Evolutionary conservation across 2,113 vertebrate species (phyloP), one percentile per base, ranked within the genome.

Genomic region (Sarotherodon lohbergeri): DNA sequence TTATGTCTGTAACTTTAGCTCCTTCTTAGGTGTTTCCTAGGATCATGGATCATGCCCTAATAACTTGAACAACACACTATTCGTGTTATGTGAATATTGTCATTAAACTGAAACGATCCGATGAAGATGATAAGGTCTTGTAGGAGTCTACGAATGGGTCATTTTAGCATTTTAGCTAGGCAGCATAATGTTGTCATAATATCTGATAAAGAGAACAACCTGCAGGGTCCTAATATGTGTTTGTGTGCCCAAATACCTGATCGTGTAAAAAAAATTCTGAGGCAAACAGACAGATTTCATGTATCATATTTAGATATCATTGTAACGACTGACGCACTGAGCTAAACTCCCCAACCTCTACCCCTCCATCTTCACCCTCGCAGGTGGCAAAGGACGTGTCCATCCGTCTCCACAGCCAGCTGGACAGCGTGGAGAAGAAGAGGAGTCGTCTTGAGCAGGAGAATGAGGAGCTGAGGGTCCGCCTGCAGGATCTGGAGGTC

Each of bases 321-420:
- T 76, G 24, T 27, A 0, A 16, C 16, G 0, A 66, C 61, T 66
- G 34, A 24, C 0, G 4, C 36, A 14, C 34, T 16, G 4, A 52
- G 10, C 50, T 76, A 32, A 91, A 52, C 22, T 78, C 19, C 2
- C 1, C 48, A 61, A n/a, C 34, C n/a, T 71, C 17, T 39, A 9
- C 61, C 17, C 63, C 1, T 19, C 81, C 80, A 4, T 57, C 7
- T 59, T 24, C 43, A 10, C 13, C 24, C 41, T 80, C 76, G 34
- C 93, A 99, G 98, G 98, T 99, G 95, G 98, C 98, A 17, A 99
- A 99, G 91, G 99, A 99, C 2, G 98, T 99, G 55, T 99, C 99
- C 1, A 97, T 98, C 90, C 96, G 99, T 80, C 97, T 99, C 83
- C 99, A 99, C 95, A 97, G 97, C 22, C 98, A 99, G 95, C 96